Base-by-base conservation (phyloP, 1,140 invertebrate species). In the Sminthurides bifidus region DNA sequence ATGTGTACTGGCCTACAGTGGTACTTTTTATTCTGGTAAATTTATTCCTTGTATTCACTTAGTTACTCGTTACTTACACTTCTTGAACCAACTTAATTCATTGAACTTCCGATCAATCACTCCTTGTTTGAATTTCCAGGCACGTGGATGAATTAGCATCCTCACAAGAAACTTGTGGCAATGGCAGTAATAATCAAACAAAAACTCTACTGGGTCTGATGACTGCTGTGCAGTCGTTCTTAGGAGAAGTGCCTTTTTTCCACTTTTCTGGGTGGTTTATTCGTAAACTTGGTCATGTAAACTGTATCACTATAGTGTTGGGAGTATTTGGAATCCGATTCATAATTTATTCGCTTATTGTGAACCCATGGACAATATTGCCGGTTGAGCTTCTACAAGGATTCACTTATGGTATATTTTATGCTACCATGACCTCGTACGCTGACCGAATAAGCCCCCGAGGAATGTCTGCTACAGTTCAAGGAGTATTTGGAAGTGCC, bases 161-260 rank as follows among this genome's bases (percentile, higher is more conserved):
- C 68, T 72, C 2, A 78, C 77, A 63, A 10, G 46, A 49, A 71
- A 73, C 70, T 5, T 56, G 69, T 19, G 67, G 69, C 1, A n/a
- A n/a, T 15, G 14, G 6, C 23, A 40, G 40, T n/a, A 19, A 21
- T n/a, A 2, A 45, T 23, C 44, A 58, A 52, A 57, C 85, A 6
- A 89, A 91, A 71, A 84, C 88, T 0, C 68, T 94, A 1, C 80
- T 93, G 70, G 91, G 90, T 1, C 63, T 83, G 1, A 79, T 81
- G 3, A 81, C 83, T 66, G 80, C 80, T 3, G 77, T 91, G 44
- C 85, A 91, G 68, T 86, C 83, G 61, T 83, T 92, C 63, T 72
- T 81, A 23, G 91, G 91, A n/a, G 88, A 93, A 72, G 70, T 91
- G 56, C 87, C 87, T 0, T 88, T 92, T 63, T 86, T 92, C 72